A percentile compares a stretch with the other conserved stretches of the same genome.
phyloP scores from a whole-genome alignment of 2,113 vertebrate species.

The Brachyistius frenatus region DNA sequence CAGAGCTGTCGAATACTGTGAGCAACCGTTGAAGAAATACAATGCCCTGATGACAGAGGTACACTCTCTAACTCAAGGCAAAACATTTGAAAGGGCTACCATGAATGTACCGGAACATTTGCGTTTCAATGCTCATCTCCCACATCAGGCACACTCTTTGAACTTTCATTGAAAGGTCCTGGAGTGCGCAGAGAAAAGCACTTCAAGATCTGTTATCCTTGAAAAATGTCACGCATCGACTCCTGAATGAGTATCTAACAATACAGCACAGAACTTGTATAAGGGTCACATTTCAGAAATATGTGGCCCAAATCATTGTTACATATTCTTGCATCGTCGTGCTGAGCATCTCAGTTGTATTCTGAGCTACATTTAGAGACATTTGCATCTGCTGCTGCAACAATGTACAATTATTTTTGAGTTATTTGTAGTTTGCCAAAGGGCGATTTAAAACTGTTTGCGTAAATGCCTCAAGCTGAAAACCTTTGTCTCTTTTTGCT shows the following conservation, averaged over 20 bases:
- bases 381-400: conserved; percentile 1
- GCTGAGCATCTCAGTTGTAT: background rate
- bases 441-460: background rate
- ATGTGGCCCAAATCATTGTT: background rate
- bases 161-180: background rate
- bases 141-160: background rate
- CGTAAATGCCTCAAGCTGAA: background rate
- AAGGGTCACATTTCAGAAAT: background rate
- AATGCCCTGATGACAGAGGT: too few relatives aligned
- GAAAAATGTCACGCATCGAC: background rate
- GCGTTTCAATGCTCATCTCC: background rate
- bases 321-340: background rate
- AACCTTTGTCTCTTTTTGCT: background rate
- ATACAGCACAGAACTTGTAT: too few relatives aligned
- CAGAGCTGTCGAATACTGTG: background rate
- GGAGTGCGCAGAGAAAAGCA: background rate
- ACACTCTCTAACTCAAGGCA: too few relatives aligned
- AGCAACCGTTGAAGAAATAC: background rate
- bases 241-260: background rate
- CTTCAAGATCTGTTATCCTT: background rate
- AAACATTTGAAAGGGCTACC: too few relatives aligned
- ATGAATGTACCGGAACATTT: too few relatives aligned
- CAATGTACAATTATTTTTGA: conserved; percentile 12
- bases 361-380: background rate
- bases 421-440: background rate